Percentiles rank a stretch among this genome's conserved stretches.
These are phyloP conservation scores for Drosophila algonquin DNA, from an alignment of 2,888 invertebrate genomes.

Conservation along the genomic window DNA sequence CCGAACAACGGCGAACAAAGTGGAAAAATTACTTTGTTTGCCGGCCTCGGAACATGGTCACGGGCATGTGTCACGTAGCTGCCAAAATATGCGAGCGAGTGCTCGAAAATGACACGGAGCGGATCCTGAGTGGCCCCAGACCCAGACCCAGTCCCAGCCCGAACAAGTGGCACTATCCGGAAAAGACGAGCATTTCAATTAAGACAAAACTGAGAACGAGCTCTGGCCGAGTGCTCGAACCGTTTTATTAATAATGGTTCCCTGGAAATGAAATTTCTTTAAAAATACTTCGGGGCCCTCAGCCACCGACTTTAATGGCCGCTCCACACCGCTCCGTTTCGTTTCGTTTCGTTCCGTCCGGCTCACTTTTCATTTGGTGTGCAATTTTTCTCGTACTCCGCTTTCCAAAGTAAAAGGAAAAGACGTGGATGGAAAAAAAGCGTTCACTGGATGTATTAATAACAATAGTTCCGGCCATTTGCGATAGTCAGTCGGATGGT, in stretches of 20 bases:
- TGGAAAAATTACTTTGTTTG: conserved; percentile 69
- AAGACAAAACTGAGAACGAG: conserved; percentile 53
- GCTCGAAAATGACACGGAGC: conserved; percentile 59
- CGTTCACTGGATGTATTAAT: conserved; percentile 61
- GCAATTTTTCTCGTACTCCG: conserved; percentile 54
- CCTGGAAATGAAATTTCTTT: conserved; percentile 28
- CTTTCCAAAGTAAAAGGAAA: conserved; percentile 1
- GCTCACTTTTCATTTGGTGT: conserved; percentile 62
- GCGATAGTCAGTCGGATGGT: conserved; percentile 21
- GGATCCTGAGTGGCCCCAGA: conserved; percentile 7
- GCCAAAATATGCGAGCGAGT: conserved; percentile 63
- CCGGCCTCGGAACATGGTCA: conserved; percentile 42
- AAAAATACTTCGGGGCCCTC: conserved; percentile 17
- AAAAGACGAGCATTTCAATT: conserved; percentile 65
- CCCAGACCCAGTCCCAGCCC: not conserved
- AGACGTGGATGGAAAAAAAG: conserved; percentile 28
- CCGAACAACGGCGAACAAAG: conserved; percentile 20
- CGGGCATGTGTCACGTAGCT: conserved; percentile 68
- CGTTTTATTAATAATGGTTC: conserved; percentile 1
- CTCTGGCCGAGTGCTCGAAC: conserved; percentile 6
- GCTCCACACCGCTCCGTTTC: not conserved
- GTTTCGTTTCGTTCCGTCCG: not conserved
- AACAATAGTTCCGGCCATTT: conserved; percentile 62
- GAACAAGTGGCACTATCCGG: conserved; percentile 5
- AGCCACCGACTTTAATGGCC: conserved; percentile 21